Conservation (phyloP, 1,140 invertebrate genomes). For the Brachionus paranguensis region DNA sequence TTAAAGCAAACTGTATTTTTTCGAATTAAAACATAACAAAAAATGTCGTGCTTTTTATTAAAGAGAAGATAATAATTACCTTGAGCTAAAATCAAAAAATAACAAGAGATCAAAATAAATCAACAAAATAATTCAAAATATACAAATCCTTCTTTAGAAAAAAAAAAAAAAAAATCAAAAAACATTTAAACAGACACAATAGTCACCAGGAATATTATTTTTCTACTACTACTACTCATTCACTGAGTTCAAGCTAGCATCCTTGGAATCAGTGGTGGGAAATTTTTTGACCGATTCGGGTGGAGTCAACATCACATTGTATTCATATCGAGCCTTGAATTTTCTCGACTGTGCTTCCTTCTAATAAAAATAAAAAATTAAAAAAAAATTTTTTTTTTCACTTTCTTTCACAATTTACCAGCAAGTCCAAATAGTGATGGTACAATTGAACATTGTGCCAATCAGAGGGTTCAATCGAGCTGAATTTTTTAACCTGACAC, state of each 20-base stretch:
- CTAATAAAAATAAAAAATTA: neutral
- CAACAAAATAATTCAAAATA: neutral
- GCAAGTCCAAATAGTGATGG: neutral
- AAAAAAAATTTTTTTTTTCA: neutral
- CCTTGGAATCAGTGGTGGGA: neutral
- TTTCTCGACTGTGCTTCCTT: constrained; percentile 10
- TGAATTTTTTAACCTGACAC: neutral
- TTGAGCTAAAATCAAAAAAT: neutral
- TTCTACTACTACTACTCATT: neutral
- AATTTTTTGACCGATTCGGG: neutral
- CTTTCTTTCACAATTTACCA: neutral
- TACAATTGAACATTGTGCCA: constrained; percentile 36
- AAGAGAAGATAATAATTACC: neutral
- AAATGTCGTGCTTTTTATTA: neutral
- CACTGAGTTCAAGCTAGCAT: neutral
- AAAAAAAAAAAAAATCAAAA: neutral
- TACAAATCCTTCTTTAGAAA: neutral
- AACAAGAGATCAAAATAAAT: neutral
- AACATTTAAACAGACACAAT: neutral
- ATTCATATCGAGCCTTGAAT: neutral
- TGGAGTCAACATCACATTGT: neutral
- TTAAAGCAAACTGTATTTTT: no score
- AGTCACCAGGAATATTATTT: neutral
- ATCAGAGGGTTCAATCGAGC: neutral
- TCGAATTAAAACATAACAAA: no score